Percentiles rank a stretch among this genome's conserved stretches.
phyloP scores from a whole-genome alignment of 2,888 invertebrate species.

The Dicycla oo region DNA sequence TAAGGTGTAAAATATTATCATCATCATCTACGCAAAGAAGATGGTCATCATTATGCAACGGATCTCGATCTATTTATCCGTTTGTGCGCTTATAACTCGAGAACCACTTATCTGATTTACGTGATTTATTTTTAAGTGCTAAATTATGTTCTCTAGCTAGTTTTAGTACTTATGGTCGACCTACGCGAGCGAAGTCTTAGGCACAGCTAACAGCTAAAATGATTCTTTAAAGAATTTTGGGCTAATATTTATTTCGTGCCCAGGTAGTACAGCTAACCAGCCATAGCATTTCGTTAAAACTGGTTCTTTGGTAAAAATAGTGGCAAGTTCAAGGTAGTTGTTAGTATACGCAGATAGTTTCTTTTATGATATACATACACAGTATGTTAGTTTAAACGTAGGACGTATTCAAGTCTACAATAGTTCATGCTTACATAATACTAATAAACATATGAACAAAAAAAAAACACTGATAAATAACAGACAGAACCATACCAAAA shows the following conservation, averaged over 20 bases:
- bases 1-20: background rate
- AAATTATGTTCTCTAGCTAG: conserved; percentile 26
- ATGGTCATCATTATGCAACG: background rate
- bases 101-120: conserved; percentile 45
- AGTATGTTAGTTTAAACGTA: too few species aligned
- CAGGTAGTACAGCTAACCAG: too few species aligned
- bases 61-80: conserved; percentile 12
- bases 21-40: background rate
- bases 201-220: background rate
- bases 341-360: too few species aligned
- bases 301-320: background rate
- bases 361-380: too few species aligned
- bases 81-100: conserved; percentile 25
- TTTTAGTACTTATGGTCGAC: background rate
- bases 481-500: too few species aligned
- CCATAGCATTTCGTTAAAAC: background rate
- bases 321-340: too few species aligned
- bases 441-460: too few species aligned
- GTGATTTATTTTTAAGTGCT: conserved; percentile 43
- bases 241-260: background rate
- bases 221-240: background rate
- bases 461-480: too few species aligned
- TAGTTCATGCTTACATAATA: too few species aligned
- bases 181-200: background rate
- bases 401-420: too few species aligned